A percentile compares a stretch with the other conserved stretches of the same genome.
Evolutionary conservation across 1,140 invertebrate species (phyloP).

Genomic region (Panagrolaimus sp.): DNA sequence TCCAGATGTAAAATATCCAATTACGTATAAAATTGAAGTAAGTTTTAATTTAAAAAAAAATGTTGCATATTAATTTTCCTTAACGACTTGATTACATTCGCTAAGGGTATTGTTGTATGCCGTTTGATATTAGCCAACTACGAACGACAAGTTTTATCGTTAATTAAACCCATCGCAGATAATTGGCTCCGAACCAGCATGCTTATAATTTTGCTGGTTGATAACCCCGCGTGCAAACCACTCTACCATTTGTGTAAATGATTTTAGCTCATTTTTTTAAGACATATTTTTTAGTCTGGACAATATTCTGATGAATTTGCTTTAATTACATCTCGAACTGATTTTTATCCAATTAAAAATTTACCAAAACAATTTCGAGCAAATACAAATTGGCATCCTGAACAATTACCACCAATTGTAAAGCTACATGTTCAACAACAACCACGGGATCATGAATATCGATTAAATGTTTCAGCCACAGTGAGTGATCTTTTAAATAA

Average conservation of each 20-base stretch:
- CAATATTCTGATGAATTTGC: conserved; percentile 3
- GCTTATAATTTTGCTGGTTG: background rate
- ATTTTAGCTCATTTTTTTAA: background rate
- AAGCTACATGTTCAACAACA: conserved; percentile 14
- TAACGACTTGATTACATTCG: no score
- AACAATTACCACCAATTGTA: conserved; percentile 20
- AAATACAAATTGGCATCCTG: background rate
- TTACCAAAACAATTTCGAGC: background rate
- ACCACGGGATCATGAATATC: conserved; percentile 22
- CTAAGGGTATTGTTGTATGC: background rate
- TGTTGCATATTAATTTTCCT: background rate
- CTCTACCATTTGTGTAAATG: background rate
- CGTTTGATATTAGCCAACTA: conserved; percentile 1
- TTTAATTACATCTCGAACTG: conserved; percentile 4
- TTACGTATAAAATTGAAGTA: conserved; percentile 38
- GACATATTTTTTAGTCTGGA: background rate
- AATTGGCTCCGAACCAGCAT: background rate
- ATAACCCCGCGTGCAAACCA: background rate
- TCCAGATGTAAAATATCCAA: conserved; percentile 31
- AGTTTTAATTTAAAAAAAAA: background rate
- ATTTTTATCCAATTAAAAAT: background rate
- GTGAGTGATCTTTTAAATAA: conserved; percentile 17
- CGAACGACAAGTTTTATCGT: background rate
- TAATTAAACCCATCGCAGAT: background rate
- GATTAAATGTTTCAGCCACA: conserved; percentile 42